These are phyloP conservation scores for Rhinatrema bivittatum DNA, from an alignment of 2,797 vertebrate species.

Conservation along the genomic window DNA sequence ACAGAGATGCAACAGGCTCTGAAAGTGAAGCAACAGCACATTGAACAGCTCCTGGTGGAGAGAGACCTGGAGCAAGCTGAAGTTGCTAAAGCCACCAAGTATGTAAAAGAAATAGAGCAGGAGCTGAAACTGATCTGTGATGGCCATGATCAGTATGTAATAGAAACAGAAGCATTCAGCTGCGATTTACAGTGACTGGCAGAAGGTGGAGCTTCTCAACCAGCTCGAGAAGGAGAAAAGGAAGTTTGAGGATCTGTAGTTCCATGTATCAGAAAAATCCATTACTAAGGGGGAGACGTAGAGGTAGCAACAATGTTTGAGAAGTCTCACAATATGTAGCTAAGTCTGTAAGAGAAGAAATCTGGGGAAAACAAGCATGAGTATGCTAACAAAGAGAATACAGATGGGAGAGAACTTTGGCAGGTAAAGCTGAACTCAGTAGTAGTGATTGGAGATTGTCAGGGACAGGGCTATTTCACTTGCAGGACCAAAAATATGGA, in stretches of 20 bases:
- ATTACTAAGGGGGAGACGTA: conserved; percentile 94
- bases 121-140: conserved; percentile 79
- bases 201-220: conserved; percentile 93
- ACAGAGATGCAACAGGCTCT: conserved; percentile 95
- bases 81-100: conserved; percentile 91
- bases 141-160: conserved; percentile 83
- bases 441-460: no score
- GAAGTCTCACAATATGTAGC: no score
- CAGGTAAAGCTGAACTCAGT: no score
- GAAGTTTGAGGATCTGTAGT: conserved; percentile 97
- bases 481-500: no score
- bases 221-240: conserved; percentile 96
- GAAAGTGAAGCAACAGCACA: conserved; percentile 98
- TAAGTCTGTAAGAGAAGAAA: no score
- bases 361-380: no score
- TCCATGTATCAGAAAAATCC: conserved; percentile 97
- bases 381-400: no score
- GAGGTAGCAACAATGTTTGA: no score
- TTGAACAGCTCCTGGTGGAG: conserved; percentile 93
- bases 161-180: conserved; percentile 88
- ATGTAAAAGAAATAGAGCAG: conserved; percentile 89
- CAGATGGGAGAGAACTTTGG: no score
- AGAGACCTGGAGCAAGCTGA: conserved; percentile 92
- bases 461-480: no score
- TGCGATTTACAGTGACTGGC: conserved; percentile 86